A percentile compares a stretch with the other conserved stretches of the same genome.
These are phyloP conservation scores for Pollachius pollachius DNA, from an alignment of 2,113 vertebrate genomes.

Conservation along the genomic window DNA sequence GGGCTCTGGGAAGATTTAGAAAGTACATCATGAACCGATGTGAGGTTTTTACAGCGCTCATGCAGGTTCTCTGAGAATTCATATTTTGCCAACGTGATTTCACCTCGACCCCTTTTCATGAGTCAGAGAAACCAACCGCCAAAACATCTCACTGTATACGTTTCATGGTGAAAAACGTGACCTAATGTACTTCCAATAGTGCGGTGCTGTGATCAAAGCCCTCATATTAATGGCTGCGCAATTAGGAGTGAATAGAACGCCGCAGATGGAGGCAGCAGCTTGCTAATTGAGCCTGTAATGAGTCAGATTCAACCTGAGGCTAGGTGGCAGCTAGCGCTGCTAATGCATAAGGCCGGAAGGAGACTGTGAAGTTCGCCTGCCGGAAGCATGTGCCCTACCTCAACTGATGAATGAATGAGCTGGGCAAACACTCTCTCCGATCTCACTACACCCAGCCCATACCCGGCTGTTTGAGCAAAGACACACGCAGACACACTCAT, in stretches of 20 bases:
- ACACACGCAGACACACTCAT: not conserved
- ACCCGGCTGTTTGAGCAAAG: no score
- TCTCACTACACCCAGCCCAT: not conserved
- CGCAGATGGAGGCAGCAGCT: conserved; percentile 16
- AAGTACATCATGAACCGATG: not conserved
- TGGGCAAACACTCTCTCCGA: no score
- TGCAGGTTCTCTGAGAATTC: not conserved
- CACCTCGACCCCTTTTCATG: not conserved
- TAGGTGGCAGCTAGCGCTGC: not conserved
- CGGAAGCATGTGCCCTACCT: not conserved
- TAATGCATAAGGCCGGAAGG: conserved; percentile 15
- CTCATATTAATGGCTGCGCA: conserved; percentile 16
- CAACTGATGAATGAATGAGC: no score
- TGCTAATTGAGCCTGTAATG: conserved; percentile 29
- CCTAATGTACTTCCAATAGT: not conserved
- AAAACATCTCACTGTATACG: not conserved
- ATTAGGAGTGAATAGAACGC: conserved; percentile 15
- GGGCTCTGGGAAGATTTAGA: no score
- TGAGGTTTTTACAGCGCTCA: not conserved
- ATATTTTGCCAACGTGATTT: not conserved
- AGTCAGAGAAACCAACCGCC: not conserved
- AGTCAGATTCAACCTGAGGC: conserved; percentile 24
- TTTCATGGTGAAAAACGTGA: not conserved
- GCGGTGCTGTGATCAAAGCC: conserved; percentile 7
- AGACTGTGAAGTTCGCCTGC: conserved; percentile 8